Evolutionary conservation across 2,888 invertebrate species (phyloP), one percentile per base, ranked within the genome.

Genomic region (Acrocyrtus sp.): DNA sequence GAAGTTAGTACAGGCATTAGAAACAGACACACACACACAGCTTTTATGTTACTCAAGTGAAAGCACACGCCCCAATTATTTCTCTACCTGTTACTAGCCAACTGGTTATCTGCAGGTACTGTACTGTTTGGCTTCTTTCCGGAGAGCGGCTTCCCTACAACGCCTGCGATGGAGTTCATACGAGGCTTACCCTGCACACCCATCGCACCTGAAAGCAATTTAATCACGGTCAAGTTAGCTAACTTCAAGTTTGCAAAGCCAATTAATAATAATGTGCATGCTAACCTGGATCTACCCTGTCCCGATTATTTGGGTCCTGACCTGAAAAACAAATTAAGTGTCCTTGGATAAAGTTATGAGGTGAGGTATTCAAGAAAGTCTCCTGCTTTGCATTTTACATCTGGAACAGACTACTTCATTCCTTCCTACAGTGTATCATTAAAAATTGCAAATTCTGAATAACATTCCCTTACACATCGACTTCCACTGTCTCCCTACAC

Each of bases 301-400:
- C 74, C 57, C 80, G 62, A 19, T 75, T 67, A 69, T 75, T 79
- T 45, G 61, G 67, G 17, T 78, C 78, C 56, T 78, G 78, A 60
- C 78, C 78, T 78, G 75, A 24, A 68, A 78, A 48, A 66, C 73
- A 78, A 56, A 78, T 74, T 67, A 80, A 72, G 70, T 76, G 78
- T 74, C 78, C 78, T 80, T 66, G 74, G 75, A 80, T 77, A 77
- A 78, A 80, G 77, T 75, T n/a, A n/a, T n/a, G n/a, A n/a, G n/a
- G n/a, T n/a, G n/a, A n/a, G n/a, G n/a, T n/a, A n/a, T n/a, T n/a
- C n/a, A n/a, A n/a, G n/a, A n/a, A n/a, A n/a, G n/a, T n/a, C n/a
- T n/a, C n/a, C n/a, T n/a, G n/a, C n/a, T n/a, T n/a, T n/a, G n/a
- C n/a, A n/a, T n/a, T n/a, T n/a, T n/a, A n/a, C n/a, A n/a, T n/a